These are phyloP conservation scores for Yponomeuta sedellus DNA, from an alignment of 2,888 invertebrate genomes.

Conservation along the genomic window DNA sequence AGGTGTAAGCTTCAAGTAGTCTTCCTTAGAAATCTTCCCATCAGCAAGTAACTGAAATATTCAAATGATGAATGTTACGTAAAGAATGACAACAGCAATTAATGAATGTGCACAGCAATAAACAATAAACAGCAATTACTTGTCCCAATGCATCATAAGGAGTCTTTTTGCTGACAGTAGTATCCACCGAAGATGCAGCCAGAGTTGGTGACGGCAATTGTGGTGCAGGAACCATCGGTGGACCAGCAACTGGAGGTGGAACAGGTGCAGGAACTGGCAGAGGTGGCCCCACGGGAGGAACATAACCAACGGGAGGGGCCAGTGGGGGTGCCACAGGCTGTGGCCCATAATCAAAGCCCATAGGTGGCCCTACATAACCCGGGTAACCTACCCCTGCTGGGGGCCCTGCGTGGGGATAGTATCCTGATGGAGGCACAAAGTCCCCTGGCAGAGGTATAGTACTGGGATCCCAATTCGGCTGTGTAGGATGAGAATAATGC, in stretches of 20 bases:
- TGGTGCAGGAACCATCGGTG: conserved; percentile 17
- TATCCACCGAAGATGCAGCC: conserved; percentile 34
- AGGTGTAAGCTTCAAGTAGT: conserved; percentile 64
- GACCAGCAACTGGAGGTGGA: conserved; percentile 26
- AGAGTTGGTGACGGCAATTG: conserved; percentile 26
- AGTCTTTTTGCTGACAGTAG: conserved; percentile 28
- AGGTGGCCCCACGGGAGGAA: conserved; percentile 15
- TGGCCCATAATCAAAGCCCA: conserved; percentile 39
- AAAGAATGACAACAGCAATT: conserved; percentile 15
- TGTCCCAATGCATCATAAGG: conserved; percentile 63
- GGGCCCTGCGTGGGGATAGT: conserved; percentile 23
- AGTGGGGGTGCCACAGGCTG: conserved; percentile 17
- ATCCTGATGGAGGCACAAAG: conserved; percentile 25
- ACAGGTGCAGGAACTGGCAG: conserved; percentile 28
- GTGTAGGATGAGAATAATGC: conserved; percentile 16
- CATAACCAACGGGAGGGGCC: conserved; percentile 16
- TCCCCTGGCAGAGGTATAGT: conserved; percentile 18
- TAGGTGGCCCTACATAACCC: conserved; percentile 27
- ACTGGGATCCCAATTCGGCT: conserved; percentile 13
- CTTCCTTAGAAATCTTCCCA: conserved; percentile 64
- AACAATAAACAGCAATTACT: conserved; percentile 39
- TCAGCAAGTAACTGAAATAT: conserved; percentile 69
- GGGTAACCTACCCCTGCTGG: conserved; percentile 31
- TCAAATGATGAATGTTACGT: conserved; percentile 23
- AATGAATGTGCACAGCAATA: conserved; percentile 26